phyloP scores from a whole-genome alignment of 1,140 invertebrate genomes.

The Caenorhabditis remanei region DNA sequence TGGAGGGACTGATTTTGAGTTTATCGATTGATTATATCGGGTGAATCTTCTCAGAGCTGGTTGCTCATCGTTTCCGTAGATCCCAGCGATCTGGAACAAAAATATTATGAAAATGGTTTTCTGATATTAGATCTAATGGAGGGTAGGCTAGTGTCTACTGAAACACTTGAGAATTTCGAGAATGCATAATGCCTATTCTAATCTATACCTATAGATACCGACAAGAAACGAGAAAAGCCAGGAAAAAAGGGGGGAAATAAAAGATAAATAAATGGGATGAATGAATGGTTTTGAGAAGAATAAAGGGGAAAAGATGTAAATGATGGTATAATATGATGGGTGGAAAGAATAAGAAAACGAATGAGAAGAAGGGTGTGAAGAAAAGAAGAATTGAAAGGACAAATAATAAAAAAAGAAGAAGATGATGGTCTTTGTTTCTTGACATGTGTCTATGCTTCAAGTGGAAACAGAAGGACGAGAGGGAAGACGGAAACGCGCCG shows the following conservation, averaged over 20 bases:
- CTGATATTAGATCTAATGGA: no score
- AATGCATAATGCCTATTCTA: neutral
- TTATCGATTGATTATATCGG: conserved; percentile 56
- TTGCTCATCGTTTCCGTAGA: conserved; percentile 58
- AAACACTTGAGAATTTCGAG: no score
- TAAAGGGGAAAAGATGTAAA: conserved; percentile 6
- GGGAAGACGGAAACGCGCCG: no score
- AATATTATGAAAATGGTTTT: neutral
- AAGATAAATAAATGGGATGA: conserved; percentile 16
- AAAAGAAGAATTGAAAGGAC: neutral
- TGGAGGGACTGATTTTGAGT: conserved; percentile 5
- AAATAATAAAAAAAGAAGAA: conserved; percentile 5
- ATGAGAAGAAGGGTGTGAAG: neutral
- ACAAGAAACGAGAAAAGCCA: neutral
- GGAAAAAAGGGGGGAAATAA: neutral
- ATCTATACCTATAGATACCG: neutral
- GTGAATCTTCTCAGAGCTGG: conserved; percentile 60
- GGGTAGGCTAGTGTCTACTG: no score
- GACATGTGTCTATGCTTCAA: neutral
- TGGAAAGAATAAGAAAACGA: neutral
- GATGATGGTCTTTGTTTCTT: neutral
- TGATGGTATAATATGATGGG: conserved; percentile 48
- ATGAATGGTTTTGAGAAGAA: conserved; percentile 28
- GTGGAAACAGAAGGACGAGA: no score
- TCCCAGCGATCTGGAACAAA: conserved; percentile 56